A percentile compares a stretch with the other conserved stretches of the same genome.
These are phyloP conservation scores for Platichthys stellatus DNA, from an alignment of 2,113 vertebrate species.

Conservation along the genomic window DNA sequence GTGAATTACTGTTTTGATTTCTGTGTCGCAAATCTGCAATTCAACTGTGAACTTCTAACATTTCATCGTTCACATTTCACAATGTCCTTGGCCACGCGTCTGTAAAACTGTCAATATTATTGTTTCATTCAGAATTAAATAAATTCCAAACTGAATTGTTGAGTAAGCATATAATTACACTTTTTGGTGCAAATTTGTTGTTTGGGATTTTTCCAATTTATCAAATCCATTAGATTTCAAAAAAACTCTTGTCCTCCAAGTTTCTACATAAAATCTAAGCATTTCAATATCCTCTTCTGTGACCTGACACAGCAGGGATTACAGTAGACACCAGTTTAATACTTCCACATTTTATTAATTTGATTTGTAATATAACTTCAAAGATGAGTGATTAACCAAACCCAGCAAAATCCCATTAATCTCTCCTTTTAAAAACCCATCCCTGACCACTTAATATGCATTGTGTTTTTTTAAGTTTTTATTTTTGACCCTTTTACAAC, in stretches of 20 bases:
- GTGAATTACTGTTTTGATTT: slow-evolving; percentile 5
- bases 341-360: too few relatives aligned
- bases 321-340: too few relatives aligned
- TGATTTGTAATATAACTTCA: background rate
- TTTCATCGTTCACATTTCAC: background rate
- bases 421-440: slow-evolving; percentile 11
- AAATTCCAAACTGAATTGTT: background rate
- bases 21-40: background rate
- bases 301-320: background rate
- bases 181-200: background rate
- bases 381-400: background rate
- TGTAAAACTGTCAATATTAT: background rate
- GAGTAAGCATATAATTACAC: background rate
- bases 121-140: slow-evolving; percentile 1
- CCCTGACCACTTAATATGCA: slow-evolving; percentile 34
- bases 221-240: background rate
- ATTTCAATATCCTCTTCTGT: background rate
- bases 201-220: background rate
- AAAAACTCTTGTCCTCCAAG: background rate
- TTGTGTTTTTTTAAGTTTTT: background rate
- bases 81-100: background rate
- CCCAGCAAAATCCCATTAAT: slow-evolving; percentile 1
- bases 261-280: background rate
- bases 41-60: background rate
- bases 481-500: background rate